These are phyloP conservation scores for Adineta ricciae DNA, from an alignment of 2,888 invertebrate genomes.

Conservation along the genomic window DNA sequence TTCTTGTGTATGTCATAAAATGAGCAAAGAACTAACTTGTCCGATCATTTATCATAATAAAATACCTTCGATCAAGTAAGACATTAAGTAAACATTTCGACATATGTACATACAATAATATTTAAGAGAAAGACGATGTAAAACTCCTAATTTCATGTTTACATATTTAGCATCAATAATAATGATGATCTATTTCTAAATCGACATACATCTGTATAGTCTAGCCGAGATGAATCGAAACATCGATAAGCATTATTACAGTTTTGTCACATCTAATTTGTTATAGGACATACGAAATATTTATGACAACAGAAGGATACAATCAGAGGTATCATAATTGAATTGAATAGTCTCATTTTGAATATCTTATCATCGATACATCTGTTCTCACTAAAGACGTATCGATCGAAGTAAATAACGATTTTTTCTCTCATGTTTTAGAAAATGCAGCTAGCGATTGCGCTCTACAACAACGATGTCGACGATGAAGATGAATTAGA, in stretches of 20 bases:
- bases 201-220: background rate
- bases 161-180: background rate
- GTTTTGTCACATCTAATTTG: background rate
- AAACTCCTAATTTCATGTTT: background rate
- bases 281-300: background rate
- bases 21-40: background rate
- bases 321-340: background rate
- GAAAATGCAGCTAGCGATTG: slow-evolving; percentile 11
- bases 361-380: background rate
- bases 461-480: background rate
- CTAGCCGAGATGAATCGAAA: background rate
- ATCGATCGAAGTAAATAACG: background rate
- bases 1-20: too few species aligned
- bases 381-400: background rate
- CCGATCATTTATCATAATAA: background rate
- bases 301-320: slow-evolving; percentile 1
- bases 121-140: background rate
- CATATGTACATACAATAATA: too few species aligned
- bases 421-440: background rate
- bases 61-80: background rate
- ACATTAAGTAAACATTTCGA: background rate
- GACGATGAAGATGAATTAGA: slow-evolving; percentile 22
- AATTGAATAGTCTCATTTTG: background rate
- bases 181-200: background rate
- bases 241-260: background rate